Evolutionary conservation across 2,113 vertebrate genomes (phyloP).

Genomic region (Entomyzon cyanotis): DNA sequence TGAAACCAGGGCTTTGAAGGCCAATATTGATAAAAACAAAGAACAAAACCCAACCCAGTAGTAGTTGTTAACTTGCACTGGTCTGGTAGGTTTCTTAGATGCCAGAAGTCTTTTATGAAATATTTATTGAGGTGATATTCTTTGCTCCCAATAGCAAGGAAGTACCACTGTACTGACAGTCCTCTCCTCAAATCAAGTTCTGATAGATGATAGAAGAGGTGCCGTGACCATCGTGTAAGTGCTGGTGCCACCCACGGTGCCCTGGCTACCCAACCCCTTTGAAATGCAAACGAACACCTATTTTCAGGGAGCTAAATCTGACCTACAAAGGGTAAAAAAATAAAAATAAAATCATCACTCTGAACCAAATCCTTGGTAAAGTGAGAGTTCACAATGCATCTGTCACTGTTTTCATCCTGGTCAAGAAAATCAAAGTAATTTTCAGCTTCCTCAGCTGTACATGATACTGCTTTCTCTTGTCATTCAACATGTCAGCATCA

Average conservation of each 20-base stretch:
- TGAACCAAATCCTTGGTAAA: background rate
- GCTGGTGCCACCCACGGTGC: background rate
- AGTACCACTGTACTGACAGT: background rate
- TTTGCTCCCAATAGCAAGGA: background rate
- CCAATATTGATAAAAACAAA: background rate
- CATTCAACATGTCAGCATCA: background rate
- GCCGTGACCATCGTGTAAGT: accelerated
- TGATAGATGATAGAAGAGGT: background rate
- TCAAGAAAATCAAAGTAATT: background rate
- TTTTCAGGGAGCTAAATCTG: background rate
- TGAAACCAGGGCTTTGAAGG: background rate
- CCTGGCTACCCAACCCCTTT: background rate
- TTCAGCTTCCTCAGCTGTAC: background rate
- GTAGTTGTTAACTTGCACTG: background rate
- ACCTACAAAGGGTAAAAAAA: background rate
- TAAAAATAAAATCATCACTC: background rate
- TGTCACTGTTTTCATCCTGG: background rate
- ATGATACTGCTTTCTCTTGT: background rate
- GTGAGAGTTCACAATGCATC: background rate
- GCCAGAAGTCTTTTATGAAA: background rate
- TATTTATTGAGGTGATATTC: background rate
- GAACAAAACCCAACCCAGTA: background rate
- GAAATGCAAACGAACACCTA: background rate
- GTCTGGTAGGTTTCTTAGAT: background rate
- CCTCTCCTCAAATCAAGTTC: background rate